phyloP scores from a whole-genome alignment of 1,140 invertebrate species.

The Drosophila micromelanica region DNA sequence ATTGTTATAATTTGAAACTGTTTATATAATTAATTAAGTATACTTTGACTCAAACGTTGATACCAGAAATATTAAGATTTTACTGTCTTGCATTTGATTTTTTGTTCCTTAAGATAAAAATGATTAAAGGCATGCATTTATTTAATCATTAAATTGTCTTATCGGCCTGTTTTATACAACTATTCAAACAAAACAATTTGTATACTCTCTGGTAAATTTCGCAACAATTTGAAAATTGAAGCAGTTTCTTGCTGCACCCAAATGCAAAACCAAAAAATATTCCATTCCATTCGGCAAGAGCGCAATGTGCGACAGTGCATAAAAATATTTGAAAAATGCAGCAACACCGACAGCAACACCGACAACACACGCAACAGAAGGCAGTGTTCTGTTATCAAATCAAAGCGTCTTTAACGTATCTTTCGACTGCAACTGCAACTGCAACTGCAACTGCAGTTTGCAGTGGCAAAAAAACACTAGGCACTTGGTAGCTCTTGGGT shows the following conservation, averaged over 20 bases:
- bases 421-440: slow-evolving; percentile 19
- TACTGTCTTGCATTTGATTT: no score
- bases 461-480: slow-evolving; percentile 15
- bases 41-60: no score
- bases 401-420: slow-evolving; percentile 59
- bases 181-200: slow-evolving; percentile 14
- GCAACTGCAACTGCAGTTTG: slow-evolving; percentile 28
- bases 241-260: slow-evolving; percentile 29
- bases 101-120: no score
- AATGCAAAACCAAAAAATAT: slow-evolving; percentile 49
- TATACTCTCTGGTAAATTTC: slow-evolving; percentile 18
- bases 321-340: slow-evolving; percentile 81
- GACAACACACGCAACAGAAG: slow-evolving; percentile 27
- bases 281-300: slow-evolving; percentile 59
- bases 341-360: slow-evolving; percentile 19
- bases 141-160: no score
- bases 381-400: slow-evolving; percentile 69
- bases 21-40: no score
- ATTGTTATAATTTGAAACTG: no score
- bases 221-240: slow-evolving; percentile 26
- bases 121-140: no score
- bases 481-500: slow-evolving; percentile 18
- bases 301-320: slow-evolving; percentile 74
- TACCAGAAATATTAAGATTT: no score
- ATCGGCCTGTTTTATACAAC: not conserved